These are phyloP conservation scores for Catonia carolina DNA, from an alignment of 2,888 invertebrate species.

Conservation along the genomic window DNA sequence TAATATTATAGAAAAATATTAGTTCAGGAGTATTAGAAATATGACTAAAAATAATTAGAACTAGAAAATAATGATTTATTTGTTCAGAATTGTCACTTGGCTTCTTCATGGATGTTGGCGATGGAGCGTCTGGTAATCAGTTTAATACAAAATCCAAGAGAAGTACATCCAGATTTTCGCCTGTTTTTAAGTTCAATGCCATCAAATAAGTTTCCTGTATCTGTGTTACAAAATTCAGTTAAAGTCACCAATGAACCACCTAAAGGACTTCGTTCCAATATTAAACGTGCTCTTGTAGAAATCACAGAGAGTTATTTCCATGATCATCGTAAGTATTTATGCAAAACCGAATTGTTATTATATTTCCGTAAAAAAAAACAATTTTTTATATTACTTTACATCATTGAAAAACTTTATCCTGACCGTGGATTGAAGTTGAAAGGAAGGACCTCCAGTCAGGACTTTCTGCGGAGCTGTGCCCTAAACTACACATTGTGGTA, in stretches of 20 bases:
- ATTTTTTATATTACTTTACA: no score
- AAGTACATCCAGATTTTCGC: conserved; percentile 66
- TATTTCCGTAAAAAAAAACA: no score
- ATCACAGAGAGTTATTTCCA: conserved; percentile 75
- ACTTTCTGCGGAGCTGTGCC: no score
- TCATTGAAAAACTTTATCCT: no score
- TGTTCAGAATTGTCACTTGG: conserved; percentile 82
- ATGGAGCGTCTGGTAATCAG: conserved; percentile 72
- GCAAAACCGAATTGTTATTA: no score
- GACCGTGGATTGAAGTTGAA: no score
- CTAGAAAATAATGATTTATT: no score
- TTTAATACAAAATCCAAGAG: conserved; percentile 58
- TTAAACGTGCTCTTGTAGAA: conserved; percentile 73
- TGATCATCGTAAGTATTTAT: conserved; percentile 54
- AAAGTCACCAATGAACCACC: conserved; percentile 95
- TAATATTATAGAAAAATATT: no score
- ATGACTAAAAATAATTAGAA: no score
- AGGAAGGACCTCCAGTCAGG: no score
- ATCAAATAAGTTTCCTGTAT: conserved; percentile 76
- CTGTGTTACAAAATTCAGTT: conserved; percentile 85
- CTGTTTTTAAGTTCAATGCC: conserved; percentile 88
- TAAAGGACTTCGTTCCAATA: conserved; percentile 70
- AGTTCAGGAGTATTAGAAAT: no score
- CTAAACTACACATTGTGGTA: no score
- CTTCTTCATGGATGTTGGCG: conserved; percentile 85